Evolutionary conservation across 2,797 vertebrate species (phyloP).

Genomic region (Vespertilio murinus): DNA sequence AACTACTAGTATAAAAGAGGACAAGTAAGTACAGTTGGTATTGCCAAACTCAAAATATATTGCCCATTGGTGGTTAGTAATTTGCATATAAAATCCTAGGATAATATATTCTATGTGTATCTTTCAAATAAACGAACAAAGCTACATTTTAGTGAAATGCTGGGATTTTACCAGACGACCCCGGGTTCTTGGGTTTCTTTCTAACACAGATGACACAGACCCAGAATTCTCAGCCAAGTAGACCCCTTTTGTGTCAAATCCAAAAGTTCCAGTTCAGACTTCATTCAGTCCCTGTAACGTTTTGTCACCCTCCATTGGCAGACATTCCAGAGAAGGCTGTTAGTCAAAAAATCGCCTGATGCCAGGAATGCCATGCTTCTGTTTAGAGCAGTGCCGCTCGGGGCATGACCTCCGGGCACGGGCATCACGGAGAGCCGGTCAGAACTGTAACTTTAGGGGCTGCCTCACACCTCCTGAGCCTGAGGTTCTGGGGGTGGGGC

Average conservation of each 20-base stretch:
- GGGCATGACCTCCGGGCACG: fast-evolving
- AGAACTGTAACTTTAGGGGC: background rate
- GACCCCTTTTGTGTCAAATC: background rate
- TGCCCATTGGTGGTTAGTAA: background rate
- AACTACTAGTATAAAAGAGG: background rate
- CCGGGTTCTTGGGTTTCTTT: background rate
- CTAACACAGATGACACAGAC: background rate
- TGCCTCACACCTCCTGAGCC: background rate
- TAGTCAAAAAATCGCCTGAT: background rate
- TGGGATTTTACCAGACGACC: background rate
- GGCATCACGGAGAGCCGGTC: background rate
- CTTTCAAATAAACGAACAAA: background rate
- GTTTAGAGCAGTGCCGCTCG: background rate
- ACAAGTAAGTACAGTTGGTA: background rate
- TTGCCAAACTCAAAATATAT: background rate
- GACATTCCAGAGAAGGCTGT: background rate
- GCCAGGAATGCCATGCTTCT: background rate
- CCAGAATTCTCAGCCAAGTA: background rate
- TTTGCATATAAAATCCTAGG: background rate
- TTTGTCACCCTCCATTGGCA: background rate
- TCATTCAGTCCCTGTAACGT: background rate
- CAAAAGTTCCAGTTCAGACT: background rate
- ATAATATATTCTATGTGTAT: background rate
- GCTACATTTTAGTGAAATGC: background rate
- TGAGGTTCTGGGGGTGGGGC: background rate